Base-by-base conservation (phyloP, 2,113 vertebrate species). In the Percina caprodes region DNA sequence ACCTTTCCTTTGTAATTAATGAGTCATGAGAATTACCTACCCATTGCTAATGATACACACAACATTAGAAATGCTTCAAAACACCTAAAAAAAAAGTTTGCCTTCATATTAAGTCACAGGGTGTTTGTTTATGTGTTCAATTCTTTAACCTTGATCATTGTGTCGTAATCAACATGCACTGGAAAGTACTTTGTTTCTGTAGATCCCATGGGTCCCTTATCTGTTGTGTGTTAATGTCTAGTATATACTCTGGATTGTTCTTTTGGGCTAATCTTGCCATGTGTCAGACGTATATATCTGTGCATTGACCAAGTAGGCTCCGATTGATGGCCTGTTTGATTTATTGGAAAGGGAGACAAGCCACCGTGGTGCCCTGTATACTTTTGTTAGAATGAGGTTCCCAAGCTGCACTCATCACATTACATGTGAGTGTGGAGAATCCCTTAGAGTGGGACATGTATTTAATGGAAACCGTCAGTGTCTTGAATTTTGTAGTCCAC, bases 141-240 rank as follows among this genome's bases (percentile, higher is more conserved):
- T 77, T 76, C 58, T 85, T 87, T 55, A 60, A 74, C 82, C 76
- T 86, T 86, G 84, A 91, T 88, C 77, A 82, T 86, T 91, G 73
- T 91, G 88, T 94, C 92, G 83, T 91, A 92, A 93, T 95, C 91
- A 92, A 86, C 89, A 94, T 96, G 94, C 95, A 96, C 95, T 96
- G 95, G 95, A 96, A 94, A 94, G 88, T 92, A 94, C 92, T 93
- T 93, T 94, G 88, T 93, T 82, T 86, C 85, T 91, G 85, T 93
- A 91, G 93, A 91, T 94, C 82, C 85, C 70, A 69, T 88, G 87
- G 83, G 90, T 92, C 80, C 84, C 80, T 74, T 84, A 80, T 84
- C 14, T 88, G 80, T 90, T 80, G 79, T 91, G 91, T 93, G 86
- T 91, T 90, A 42, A 79, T 86, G 87, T 91, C 90, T 78, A 91